Evolutionary conservation across 2,113 vertebrate species (phyloP), one percentile per base, ranked within the genome.

Genomic region (Nibea coibor): DNA sequence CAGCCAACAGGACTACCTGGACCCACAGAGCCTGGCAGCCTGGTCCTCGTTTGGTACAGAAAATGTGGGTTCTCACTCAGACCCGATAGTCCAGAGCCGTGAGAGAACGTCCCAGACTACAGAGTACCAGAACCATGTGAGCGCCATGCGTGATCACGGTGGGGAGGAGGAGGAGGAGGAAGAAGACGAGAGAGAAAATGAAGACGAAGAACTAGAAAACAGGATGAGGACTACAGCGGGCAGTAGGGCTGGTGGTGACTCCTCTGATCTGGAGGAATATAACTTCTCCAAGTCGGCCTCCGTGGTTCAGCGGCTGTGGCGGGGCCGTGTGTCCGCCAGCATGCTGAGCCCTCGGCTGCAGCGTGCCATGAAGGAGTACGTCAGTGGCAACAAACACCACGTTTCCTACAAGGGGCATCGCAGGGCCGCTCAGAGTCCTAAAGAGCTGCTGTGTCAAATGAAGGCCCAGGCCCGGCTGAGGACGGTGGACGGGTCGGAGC

Each of bases 281-380:
- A 95, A 95, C 74, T 95, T 96, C 74, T 95, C 96, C 61, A 97
- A 95, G 93, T 97, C 97, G 0, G 94, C 93, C 86, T 96, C 96
- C 2, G 94, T 98, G 85, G 94, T 98, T 56, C 95, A 95, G 83
- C 95, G 94, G 57, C 93, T 99, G 62, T 98, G 98, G 98, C 95
- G 93, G 71, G 98, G 97, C 20, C 93, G 94, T 0, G 96, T 95
- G 45, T 97, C 97, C 0, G 92, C 96, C 42, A 94, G 87, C 75
- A 98, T 98, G 97, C 92, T 99, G 80, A 96, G 93, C 64, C 97
- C 97, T 42, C 97, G 97, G 24, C 94, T 99, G 86, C 97, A 98
- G 93, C 97, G 94, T 35, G 97, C 97, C 45, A 96, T 96, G 95
- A 96, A 95, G 82, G 96, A 97, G 81, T 99, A 99, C 67, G 82